Evolutionary conservation across 2,888 invertebrate species (phyloP).

Genomic region (Drosophila seclusa): DNA sequence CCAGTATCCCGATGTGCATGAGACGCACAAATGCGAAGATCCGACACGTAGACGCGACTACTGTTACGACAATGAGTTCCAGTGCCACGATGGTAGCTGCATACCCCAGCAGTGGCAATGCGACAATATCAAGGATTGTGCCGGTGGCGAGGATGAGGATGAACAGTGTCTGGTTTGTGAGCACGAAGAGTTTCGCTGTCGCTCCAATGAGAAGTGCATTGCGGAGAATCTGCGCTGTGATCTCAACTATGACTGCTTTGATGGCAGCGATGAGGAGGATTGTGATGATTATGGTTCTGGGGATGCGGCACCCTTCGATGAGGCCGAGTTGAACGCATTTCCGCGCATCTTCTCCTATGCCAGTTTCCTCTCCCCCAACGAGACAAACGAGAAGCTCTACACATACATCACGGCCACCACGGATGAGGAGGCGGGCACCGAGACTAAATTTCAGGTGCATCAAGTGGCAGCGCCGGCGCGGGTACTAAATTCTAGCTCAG

Average conservation of each 20-base stretch:
- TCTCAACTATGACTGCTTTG: conserved; percentile 87
- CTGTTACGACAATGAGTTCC: conserved; percentile 86
- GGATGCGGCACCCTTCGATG: conserved; percentile 80
- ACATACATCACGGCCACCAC: conserved; percentile 78
- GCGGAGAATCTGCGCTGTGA: conserved; percentile 88
- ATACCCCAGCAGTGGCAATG: conserved; percentile 87
- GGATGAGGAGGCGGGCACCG: conserved; percentile 74
- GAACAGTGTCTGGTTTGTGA: conserved; percentile 85
- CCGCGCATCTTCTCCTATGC: conserved; percentile 82
- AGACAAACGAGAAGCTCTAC: conserved; percentile 76
- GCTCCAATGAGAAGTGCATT: conserved; percentile 86
- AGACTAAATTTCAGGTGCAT: conserved; percentile 71
- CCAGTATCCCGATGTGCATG: conserved; percentile 86
- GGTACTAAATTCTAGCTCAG: conserved; percentile 52
- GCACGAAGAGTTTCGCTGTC: conserved; percentile 85
- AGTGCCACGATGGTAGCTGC: conserved; percentile 87
- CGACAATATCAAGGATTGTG: conserved; percentile 86
- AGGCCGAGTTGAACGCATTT: conserved; percentile 75
- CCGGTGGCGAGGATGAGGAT: conserved; percentile 85
- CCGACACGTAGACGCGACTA: conserved; percentile 85
- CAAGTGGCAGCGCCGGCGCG: conserved; percentile 58
- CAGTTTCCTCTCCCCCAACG: conserved; percentile 82
- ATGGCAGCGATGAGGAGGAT: conserved; percentile 87
- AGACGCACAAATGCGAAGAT: conserved; percentile 86
- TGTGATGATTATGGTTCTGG: conserved; percentile 87